Evolutionary conservation across 2,113 vertebrate genomes (phyloP), one percentile per base, ranked within the genome.

Genomic region (Platysteira castanea): DNA sequence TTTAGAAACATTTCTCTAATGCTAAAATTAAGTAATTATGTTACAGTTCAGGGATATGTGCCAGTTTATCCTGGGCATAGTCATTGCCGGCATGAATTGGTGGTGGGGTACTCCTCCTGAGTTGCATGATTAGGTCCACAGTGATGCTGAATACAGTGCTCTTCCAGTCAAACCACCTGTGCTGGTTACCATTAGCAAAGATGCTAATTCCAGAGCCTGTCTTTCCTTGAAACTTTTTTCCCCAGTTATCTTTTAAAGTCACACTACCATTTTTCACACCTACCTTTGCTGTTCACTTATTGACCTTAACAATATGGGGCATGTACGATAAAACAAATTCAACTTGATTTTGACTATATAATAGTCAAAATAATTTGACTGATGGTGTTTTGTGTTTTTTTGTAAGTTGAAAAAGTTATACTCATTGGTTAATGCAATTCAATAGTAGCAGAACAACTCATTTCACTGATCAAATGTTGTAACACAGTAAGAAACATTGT

Each of bases 391-490:
- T 9, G 9, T 13, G 2, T 56, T n/a, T 41, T 64, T 87, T 63
- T 68, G 71, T 39, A 52, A 81, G 23, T 27, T 84, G 26, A 20
- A 89, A 93, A 69, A 21, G 5, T 19, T 94, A 24, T 53, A 31
- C 4, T 59, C 65, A 9, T 46, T 95, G 50, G 4, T 87, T 88
- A 95, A 91, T 74, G 65, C 76, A 60, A 67, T 80, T 67, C 53
- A 68, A 11, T 53, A 83, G 57, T 46, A 78, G 63, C 74, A 83
- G 26, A 33, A 75, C 23, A 71, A 42, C 49, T 94, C 84, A 15
- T 88, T 97, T 79, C 31, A 42, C 46, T 86, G 61, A 56, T 71
- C 74, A 94, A 83, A 87, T 60, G 67, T 61, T 95, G 35, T 33
- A 81, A 67, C 42, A 63, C 15, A 76, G 16, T 41, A 7, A 60